Evolutionary conservation across 2,888 invertebrate genomes (phyloP).

Genomic region (Tiliacea citrago): DNA sequence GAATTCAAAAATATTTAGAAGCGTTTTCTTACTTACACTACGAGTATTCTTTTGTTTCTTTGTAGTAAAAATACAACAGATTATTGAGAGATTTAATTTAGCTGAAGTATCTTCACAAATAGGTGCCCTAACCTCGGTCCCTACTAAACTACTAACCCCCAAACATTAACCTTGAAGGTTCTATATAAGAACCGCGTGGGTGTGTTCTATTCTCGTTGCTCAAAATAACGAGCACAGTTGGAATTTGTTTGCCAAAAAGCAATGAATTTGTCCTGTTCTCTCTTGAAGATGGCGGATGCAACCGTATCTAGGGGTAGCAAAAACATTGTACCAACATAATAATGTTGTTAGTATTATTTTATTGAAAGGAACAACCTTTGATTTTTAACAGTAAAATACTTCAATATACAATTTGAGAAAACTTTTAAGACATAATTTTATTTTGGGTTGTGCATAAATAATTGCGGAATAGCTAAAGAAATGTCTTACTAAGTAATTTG

Average conservation of each 20-base stretch:
- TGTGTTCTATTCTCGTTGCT: conserved; percentile 43
- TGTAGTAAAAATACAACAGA: background rate
- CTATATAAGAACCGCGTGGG: conserved; percentile 25
- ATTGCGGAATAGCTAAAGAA: background rate
- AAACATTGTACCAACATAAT: conserved; percentile 1
- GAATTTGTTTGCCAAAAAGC: conserved; percentile 71
- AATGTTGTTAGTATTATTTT: background rate
- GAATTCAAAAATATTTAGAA: background rate
- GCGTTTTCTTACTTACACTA: background rate
- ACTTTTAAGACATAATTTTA: background rate
- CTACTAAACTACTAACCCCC: conserved; percentile 16
- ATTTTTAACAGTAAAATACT: background rate
- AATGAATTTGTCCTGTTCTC: conserved; percentile 63
- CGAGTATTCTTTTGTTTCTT: background rate
- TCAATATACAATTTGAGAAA: background rate
- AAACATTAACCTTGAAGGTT: conserved; percentile 24
- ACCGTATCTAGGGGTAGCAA: conserved; percentile 41
- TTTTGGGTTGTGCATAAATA: background rate
- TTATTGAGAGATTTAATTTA: background rate
- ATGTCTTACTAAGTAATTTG: background rate
- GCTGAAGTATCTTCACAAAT: conserved; percentile 7
- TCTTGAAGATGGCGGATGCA: conserved; percentile 17
- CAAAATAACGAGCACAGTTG: conserved; percentile 38
- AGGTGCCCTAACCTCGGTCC: conserved; percentile 1
- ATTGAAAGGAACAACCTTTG: background rate